Conservation (phyloP, 2,113 vertebrate genomes). For the Tringa solitaria region DNA sequence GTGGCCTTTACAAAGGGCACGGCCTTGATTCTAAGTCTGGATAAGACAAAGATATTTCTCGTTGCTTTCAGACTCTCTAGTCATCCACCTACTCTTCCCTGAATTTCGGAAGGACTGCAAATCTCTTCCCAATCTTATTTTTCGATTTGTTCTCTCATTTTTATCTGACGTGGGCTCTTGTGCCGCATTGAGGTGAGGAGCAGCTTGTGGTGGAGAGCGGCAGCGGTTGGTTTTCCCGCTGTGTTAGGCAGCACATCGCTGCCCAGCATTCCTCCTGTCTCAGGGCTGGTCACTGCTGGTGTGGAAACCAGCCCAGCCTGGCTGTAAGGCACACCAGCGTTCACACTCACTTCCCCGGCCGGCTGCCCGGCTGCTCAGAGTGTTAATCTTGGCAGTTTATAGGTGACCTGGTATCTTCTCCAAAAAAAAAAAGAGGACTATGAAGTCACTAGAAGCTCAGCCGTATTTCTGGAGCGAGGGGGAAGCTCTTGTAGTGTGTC, state of each 20-base stretch:
- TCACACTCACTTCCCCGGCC: neutral
- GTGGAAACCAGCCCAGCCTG: neutral
- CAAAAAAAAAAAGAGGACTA: neutral
- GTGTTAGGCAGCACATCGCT: neutral
- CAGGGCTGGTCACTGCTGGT: accelerated
- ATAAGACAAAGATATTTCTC: neutral
- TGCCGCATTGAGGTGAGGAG: neutral
- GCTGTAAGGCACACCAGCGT: neutral
- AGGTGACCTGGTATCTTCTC: neutral
- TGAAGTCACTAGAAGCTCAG: neutral
- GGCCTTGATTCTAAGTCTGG: neutral
- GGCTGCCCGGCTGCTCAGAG: neutral
- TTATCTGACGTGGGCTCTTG: neutral
- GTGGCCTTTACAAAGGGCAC: neutral
- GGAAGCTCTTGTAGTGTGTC: neutral
- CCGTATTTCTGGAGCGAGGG: neutral
- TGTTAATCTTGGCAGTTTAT: neutral
- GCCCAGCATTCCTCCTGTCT: neutral
- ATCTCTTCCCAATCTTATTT: neutral
- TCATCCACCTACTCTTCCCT: neutral
- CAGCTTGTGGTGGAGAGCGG: neutral
- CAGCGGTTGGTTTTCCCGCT: neutral
- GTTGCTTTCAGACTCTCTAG: neutral
- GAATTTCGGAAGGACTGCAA: neutral
- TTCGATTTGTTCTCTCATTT: neutral